Evolutionary conservation across 1,140 invertebrate species (phyloP).

Genomic region (Diploscapter pachys): DNA sequence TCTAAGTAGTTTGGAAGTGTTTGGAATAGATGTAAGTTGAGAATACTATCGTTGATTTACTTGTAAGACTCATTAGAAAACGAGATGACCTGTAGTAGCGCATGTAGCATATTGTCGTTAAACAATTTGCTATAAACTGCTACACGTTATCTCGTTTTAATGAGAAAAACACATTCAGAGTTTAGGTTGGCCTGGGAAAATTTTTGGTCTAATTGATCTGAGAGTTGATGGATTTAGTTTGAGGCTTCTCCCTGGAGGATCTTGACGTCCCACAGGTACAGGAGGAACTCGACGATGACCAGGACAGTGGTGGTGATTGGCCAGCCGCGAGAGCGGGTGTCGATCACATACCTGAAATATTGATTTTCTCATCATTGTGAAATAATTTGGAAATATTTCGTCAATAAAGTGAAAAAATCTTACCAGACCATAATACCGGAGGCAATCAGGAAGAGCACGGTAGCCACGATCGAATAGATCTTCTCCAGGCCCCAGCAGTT

Average conservation of each 20-base stretch:
- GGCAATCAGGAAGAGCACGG: conserved; percentile 53
- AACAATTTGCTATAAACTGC: too few relatives aligned
- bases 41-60: too few relatives aligned
- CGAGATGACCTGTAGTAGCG: too few relatives aligned
- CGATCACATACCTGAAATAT: conserved; percentile 53
- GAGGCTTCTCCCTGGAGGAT: conserved; percentile 44
- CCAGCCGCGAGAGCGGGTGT: conserved; percentile 38
- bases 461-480: conserved; percentile 49
- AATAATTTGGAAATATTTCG: conserved; percentile 1
- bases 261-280: conserved; percentile 47
- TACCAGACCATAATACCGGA: conserved; percentile 49
- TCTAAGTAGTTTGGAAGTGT: too few relatives aligned
- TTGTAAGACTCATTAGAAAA: too few relatives aligned
- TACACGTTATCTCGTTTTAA: too few relatives aligned
- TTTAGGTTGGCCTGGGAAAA: too few relatives aligned
- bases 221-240: conserved; percentile 32
- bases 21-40: too few relatives aligned
- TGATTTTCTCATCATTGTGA: conserved; percentile 48
- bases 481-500: conserved; percentile 45
- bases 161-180: too few relatives aligned
- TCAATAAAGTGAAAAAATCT: too few relatives aligned
- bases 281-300: conserved; percentile 38
- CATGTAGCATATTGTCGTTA: too few relatives aligned
- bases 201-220: too few relatives aligned
- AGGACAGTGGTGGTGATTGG: conserved; percentile 42